A percentile compares a stretch with the other conserved stretches of the same genome.
Evolutionary conservation across 2,113 vertebrate genomes (phyloP).

Genomic region (Corythoichthys intestinalis): DNA sequence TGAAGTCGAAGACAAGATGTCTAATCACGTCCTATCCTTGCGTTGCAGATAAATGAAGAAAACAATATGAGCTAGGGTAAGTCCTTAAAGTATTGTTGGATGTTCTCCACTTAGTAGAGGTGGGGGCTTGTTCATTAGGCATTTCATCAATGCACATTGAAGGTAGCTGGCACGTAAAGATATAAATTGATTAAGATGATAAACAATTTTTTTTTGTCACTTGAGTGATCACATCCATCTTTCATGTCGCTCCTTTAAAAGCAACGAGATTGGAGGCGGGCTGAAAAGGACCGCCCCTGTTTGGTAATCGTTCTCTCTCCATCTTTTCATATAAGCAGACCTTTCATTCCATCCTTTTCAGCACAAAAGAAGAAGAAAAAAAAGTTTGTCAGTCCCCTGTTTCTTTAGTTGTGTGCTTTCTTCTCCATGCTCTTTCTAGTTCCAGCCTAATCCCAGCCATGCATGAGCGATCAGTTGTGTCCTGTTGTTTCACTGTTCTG

Average conservation of each 20-base stretch:
- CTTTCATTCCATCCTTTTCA: conserved; percentile 81
- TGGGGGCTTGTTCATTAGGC: conserved; percentile 72
- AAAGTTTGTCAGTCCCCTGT: conserved; percentile 96
- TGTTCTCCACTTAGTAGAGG: conserved; percentile 71
- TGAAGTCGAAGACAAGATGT: conserved; percentile 68
- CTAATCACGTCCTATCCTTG: conserved; percentile 70
- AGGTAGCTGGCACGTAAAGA: conserved; percentile 45
- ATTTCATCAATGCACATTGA: conserved; percentile 72
- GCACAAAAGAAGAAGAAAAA: conserved; percentile 81
- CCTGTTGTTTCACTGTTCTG: conserved; percentile 98
- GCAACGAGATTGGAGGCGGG: conserved; percentile 50
- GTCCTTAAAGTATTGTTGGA: conserved; percentile 70
- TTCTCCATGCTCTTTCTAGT: conserved; percentile 93
- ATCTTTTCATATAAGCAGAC: conserved; percentile 76
- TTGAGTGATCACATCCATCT: conserved; percentile 49
- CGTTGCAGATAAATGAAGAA: conserved; percentile 64
- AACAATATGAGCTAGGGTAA: conserved; percentile 66
- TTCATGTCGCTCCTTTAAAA: conserved; percentile 70
- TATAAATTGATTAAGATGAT: conserved; percentile 55
- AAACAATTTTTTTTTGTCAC: conserved; percentile 63
- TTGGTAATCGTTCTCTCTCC: conserved; percentile 85
- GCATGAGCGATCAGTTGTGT: conserved; percentile 98
- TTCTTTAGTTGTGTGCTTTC: conserved; percentile 93
- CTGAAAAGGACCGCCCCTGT: conserved; percentile 80
- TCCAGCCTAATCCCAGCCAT: conserved; percentile 97